These are phyloP conservation scores for Pegoplata infirma DNA, from an alignment of 2,888 invertebrate genomes.

Conservation along the genomic window DNA sequence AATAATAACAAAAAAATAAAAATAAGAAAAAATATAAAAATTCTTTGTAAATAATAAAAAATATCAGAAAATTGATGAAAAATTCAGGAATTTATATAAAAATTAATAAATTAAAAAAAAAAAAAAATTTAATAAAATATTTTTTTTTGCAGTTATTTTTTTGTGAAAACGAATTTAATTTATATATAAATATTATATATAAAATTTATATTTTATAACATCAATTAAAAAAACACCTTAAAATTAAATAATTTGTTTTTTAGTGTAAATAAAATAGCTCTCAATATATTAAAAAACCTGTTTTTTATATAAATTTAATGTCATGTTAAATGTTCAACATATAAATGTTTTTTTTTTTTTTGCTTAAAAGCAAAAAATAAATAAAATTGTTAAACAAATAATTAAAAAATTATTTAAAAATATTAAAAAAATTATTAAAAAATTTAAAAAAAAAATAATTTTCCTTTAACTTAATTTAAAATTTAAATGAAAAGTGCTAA, in stretches of 20 bases:
- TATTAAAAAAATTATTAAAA: neutral
- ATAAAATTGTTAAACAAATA: too few species aligned
- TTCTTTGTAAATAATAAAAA: neutral
- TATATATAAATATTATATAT: neutral
- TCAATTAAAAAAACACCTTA: too few species aligned
- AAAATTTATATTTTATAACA: too few species aligned
- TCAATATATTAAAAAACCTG: too few species aligned
- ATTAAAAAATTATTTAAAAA: neutral
- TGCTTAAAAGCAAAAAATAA: too few species aligned
- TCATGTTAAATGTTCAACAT: too few species aligned
- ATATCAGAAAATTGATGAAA: slow-evolving; percentile 16
- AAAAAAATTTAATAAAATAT: neutral
- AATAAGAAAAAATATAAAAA: slow-evolving; percentile 4
- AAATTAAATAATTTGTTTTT: too few species aligned
- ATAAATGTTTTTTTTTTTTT: too few species aligned
- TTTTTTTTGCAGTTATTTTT: too few species aligned
- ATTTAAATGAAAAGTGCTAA: slow-evolving; percentile 73
- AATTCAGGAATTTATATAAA: neutral
- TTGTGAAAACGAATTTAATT: neutral
- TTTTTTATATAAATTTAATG: too few species aligned
- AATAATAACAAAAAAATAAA: neutral
- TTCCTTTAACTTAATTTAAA: neutral
- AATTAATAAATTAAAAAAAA: neutral
- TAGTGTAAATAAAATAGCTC: too few species aligned
- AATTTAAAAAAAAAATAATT: neutral